Evolutionary conservation across 2,113 vertebrate genomes (phyloP), one percentile per base, ranked within the genome.

Genomic region (Clupea harengus): DNA sequence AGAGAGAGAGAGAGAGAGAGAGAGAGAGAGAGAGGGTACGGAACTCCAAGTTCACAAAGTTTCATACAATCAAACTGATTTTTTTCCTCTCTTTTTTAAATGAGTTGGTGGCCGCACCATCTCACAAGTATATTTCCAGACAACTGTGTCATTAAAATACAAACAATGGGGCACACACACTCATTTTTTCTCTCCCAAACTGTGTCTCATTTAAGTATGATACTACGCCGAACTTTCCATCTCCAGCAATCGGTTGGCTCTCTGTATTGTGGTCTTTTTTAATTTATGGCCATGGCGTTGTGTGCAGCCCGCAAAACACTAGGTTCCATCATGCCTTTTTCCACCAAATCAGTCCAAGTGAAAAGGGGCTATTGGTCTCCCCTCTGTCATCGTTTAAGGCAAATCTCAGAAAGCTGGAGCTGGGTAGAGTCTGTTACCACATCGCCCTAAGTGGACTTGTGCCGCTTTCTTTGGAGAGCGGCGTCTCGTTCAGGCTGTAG

Each of bases 261-360:
- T 88, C 81, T 84, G 60, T 84, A 64, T 90, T 88, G 86, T 87
- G 85, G 60, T 49, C 50, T 52, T 72, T 72, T 86, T 86, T 75
- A 86, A 86, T 87, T 86, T 54, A 82, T 52, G 83, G 84, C 80
- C 85, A 89, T 47, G 44, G 82, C 84, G 84, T 88, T 85, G 83
- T 72, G 82, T 45, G 45, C 32, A 81, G 83, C 45, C 86, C 85
- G 67, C 86, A 82, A 85, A 90, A 85, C 86, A 84, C 86, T 82
- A 45, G 85, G 81, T 82, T 89, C 86, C 84, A 57, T 67, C 45
- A 81, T 81, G 8, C 64, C 64, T 83, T 82, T 87, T 85, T 82
- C 83, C 81, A 84, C 60, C 50, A 86, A 49, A 45, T 45, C 72
- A 78, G 67, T 84, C 82, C 83, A 85, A 86, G 50, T 81, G 54